These are phyloP conservation scores for Onychostruthus taczanowskii DNA, from an alignment of 2,113 vertebrate genomes.

Conservation along the genomic window DNA sequence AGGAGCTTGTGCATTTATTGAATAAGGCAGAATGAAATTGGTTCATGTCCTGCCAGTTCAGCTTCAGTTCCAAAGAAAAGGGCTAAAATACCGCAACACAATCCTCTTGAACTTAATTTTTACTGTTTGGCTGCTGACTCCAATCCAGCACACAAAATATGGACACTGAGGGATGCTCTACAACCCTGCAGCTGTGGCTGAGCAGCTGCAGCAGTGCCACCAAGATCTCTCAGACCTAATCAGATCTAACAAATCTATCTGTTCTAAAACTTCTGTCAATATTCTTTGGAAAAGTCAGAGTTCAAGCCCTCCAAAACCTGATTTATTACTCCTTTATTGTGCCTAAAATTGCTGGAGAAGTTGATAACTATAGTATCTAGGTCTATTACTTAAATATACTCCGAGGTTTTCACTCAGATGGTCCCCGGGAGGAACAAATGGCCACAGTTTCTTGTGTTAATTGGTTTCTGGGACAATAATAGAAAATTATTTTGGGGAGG, in stretches of 20 bases:
- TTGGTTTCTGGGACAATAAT: conserved; percentile 48
- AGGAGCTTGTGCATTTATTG: not conserved
- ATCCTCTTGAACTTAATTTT: not conserved
- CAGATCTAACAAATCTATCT: not conserved
- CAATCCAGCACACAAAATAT: not conserved
- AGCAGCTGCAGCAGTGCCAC: not conserved
- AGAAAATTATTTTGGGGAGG: conserved; percentile 18
- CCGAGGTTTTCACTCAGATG: not conserved
- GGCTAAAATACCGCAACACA: not conserved
- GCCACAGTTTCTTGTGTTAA: conserved; percentile 18
- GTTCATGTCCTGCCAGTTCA: not conserved
- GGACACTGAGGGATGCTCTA: not conserved
- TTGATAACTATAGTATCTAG: not conserved
- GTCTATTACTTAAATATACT: not conserved
- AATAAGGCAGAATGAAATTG: not conserved
- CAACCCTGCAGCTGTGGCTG: not conserved
- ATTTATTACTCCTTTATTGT: not conserved
- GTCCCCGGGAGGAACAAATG: not conserved
- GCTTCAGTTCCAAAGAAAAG: not conserved
- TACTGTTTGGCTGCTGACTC: not conserved
- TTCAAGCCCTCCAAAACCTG: not conserved
- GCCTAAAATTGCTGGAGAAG: not conserved
- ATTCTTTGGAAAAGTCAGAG: not conserved
- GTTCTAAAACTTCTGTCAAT: not conserved
- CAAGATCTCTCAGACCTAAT: not conserved